Conservation (phyloP, 2,797 vertebrate species). For the Carduelis carduelis region DNA sequence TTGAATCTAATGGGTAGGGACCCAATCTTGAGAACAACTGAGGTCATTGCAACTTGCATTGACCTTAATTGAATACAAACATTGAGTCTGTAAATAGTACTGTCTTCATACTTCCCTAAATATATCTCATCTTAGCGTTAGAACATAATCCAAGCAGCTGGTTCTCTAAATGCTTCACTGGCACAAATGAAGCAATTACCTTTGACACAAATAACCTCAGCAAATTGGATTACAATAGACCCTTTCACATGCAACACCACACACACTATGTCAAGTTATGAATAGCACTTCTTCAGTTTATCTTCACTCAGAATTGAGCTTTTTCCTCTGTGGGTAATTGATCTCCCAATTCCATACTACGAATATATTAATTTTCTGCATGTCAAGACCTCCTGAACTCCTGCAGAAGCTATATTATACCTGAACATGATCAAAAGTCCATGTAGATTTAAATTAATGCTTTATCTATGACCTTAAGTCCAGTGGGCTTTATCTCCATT, state of each 20-base stretch:
- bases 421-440: not conserved
- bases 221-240: not conserved
- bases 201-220: constrained; percentile 22
- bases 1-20: not conserved
- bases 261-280: not conserved
- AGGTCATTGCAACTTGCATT: not conserved
- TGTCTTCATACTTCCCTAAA: not conserved
- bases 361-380: accelerated
- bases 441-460: not conserved
- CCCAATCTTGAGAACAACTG: not conserved
- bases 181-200: not conserved
- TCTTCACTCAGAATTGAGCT: not conserved
- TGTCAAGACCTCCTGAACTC: not conserved
- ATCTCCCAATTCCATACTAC: not conserved
- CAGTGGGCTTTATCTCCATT: not conserved
- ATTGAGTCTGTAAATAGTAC: not conserved
- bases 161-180: not conserved
- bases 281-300: not conserved
- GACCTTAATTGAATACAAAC: not conserved
- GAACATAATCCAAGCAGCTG: not conserved
- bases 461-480: not conserved
- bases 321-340: not conserved
- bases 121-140: not conserved
- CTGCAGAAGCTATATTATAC: not conserved
- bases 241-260: not conserved